Conservation (phyloP, 2,888 invertebrate species). For the Diaperis boleti region DNA sequence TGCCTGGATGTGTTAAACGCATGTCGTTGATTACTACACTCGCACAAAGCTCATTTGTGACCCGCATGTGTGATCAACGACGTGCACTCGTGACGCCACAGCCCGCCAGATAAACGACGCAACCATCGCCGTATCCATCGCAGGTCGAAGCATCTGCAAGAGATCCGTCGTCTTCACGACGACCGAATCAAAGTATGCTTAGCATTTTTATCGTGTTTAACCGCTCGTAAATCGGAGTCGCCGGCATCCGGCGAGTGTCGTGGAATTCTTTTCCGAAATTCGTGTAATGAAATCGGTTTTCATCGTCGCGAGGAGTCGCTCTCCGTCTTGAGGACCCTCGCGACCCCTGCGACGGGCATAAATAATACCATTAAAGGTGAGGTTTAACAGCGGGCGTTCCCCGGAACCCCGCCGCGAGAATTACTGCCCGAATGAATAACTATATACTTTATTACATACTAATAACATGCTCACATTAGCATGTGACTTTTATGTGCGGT, state of each 20-base stretch:
- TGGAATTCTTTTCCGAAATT: conserved; percentile 24
- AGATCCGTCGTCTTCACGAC: no score
- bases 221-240: conserved; percentile 33
- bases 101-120: no score
- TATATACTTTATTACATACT: conserved; percentile 68
- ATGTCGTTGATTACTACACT: no score
- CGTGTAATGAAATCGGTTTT: conserved; percentile 56
- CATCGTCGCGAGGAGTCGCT: conserved; percentile 47
- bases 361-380: conserved; percentile 69
- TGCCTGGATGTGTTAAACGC: no score
- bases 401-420: conserved; percentile 64
- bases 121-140: no score
- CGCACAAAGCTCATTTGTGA: no score
- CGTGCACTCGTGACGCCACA: no score
- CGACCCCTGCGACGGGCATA: conserved; percentile 63
- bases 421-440: conserved; percentile 68
- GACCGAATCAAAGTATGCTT: conserved; percentile 41
- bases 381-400: conserved; percentile 66
- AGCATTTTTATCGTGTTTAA: conserved; percentile 44
- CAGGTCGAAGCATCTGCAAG: no score
- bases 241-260: conserved; percentile 7
- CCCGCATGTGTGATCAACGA: no score
- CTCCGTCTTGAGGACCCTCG: conserved; percentile 53
- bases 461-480: conserved; percentile 66
- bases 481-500: conserved; percentile 60